Percentiles rank a stretch among this genome's conserved stretches.
Evolutionary conservation across 92 coral and sea anemone species (phyloP).

Genomic region (Phenganax marumi): DNA sequence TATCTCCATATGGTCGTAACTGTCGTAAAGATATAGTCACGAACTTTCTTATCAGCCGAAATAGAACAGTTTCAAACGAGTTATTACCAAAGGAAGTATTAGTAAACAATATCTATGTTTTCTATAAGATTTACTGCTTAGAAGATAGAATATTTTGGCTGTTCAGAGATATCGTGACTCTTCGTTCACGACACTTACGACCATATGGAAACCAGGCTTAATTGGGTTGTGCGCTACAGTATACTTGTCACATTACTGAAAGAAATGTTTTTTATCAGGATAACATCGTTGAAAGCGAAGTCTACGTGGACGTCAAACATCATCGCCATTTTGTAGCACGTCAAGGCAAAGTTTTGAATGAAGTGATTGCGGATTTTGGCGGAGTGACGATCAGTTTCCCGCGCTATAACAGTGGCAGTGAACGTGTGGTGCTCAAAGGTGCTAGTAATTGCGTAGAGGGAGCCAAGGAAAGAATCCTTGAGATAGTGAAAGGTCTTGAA

Average conservation of each 20-base stretch:
- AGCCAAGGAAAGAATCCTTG: conserved; percentile 90
- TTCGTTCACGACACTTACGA: no score
- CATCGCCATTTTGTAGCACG: conserved; percentile 96
- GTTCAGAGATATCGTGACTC: no score
- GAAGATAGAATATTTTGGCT: no score
- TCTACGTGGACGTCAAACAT: conserved; percentile 90
- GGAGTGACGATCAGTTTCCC: conserved; percentile 98
- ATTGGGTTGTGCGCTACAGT: not conserved
- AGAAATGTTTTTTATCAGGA: conserved; percentile 57
- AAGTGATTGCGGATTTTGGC: conserved; percentile 83
- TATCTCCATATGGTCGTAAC: no score
- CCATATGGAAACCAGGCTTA: no score
- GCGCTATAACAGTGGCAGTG: conserved; percentile 81
- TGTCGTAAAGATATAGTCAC: no score
- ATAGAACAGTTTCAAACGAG: no score
- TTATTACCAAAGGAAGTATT: no score
- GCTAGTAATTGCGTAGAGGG: conserved; percentile 97
- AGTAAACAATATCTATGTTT: no score
- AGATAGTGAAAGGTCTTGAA: conserved; percentile 83
- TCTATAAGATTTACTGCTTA: no score
- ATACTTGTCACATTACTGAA: not conserved
- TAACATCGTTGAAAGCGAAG: conserved; percentile 94
- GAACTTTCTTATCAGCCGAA: no score
- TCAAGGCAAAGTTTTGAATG: conserved; percentile 87
- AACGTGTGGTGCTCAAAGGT: conserved; percentile 93